A percentile compares a stretch with the other conserved stretches of the same genome.
These are phyloP conservation scores for Pitta sordida DNA, from an alignment of 2,113 vertebrate genomes.

Conservation along the genomic window DNA sequence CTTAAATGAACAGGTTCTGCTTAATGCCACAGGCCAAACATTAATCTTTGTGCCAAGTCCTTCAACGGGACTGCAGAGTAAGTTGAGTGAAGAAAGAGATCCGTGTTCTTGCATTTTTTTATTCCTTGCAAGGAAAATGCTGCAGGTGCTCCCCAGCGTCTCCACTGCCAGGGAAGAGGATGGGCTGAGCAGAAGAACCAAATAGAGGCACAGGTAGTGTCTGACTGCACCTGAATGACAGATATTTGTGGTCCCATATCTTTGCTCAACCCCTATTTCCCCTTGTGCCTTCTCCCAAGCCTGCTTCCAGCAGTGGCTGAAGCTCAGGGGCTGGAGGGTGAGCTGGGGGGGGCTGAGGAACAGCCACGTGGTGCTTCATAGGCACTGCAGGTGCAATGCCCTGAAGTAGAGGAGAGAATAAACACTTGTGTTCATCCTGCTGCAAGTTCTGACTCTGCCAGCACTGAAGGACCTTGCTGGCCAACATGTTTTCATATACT, in stretches of 20 bases:
- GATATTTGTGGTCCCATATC: not conserved
- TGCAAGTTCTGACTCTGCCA: not conserved
- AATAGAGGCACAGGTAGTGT: not conserved
- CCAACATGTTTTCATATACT: not conserved
- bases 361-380: rapidly evolving
- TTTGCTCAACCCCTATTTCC: not conserved
- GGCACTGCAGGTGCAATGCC: not conserved
- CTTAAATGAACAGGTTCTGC: constrained; percentile 71
- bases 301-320: not conserved
- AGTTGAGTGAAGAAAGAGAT: constrained; percentile 46
- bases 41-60: constrained; percentile 73
- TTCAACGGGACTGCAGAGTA: constrained; percentile 51
- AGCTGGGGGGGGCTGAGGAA: not conserved
- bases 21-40: constrained; percentile 55
- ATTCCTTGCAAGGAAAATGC: not conserved
- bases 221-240: not conserved
- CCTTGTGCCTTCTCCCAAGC: not conserved
- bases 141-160: not conserved
- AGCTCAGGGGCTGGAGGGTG: not conserved
- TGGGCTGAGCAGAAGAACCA: not conserved
- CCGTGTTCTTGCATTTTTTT: not conserved
- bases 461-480: not conserved
- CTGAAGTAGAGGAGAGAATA: not conserved
- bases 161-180: not conserved
- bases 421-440: not conserved